Evolutionary conservation across 2,797 vertebrate species (phyloP).

Genomic region (Channallabes apus): DNA sequence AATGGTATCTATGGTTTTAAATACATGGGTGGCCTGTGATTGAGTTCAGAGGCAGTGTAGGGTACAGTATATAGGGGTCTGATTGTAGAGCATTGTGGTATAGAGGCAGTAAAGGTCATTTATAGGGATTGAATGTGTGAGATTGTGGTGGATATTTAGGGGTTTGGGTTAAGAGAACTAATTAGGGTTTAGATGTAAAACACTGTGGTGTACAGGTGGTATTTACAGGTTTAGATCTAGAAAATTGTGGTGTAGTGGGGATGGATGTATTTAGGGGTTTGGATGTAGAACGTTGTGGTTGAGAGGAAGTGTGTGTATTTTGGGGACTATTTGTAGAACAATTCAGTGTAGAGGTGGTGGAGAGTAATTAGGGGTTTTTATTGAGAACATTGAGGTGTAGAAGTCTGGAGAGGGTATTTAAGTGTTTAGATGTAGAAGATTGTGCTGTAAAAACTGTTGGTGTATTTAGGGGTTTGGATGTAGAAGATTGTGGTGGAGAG

Average conservation of each 20-base stretch:
- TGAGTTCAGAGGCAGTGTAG: background rate
- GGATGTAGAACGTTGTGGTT: conserved; percentile 31
- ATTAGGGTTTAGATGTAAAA: too few relatives aligned
- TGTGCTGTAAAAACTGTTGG: background rate
- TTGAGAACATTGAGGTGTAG: background rate
- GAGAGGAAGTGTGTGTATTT: background rate
- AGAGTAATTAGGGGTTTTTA: background rate
- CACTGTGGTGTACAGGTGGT: too few relatives aligned
- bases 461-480: background rate
- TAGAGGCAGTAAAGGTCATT: too few relatives aligned
- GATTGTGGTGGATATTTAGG: too few relatives aligned
- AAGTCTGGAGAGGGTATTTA: background rate
- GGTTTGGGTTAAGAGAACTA: too few relatives aligned
- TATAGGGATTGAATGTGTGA: too few relatives aligned
- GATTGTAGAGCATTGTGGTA: conserved; percentile 33
- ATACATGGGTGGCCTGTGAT: background rate
- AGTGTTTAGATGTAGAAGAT: conserved; percentile 30
- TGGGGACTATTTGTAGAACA: background rate
- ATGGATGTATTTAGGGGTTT: background rate
- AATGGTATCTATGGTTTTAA: background rate
- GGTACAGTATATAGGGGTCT: background rate
- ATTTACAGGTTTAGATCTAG: too few relatives aligned
- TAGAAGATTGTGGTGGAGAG: background rate
- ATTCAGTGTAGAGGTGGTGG: background rate
- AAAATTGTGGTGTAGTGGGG: too few relatives aligned